phyloP scores from a whole-genome alignment of 2,888 invertebrate genomes.

The Cataglyphis rosenhaueri region DNA sequence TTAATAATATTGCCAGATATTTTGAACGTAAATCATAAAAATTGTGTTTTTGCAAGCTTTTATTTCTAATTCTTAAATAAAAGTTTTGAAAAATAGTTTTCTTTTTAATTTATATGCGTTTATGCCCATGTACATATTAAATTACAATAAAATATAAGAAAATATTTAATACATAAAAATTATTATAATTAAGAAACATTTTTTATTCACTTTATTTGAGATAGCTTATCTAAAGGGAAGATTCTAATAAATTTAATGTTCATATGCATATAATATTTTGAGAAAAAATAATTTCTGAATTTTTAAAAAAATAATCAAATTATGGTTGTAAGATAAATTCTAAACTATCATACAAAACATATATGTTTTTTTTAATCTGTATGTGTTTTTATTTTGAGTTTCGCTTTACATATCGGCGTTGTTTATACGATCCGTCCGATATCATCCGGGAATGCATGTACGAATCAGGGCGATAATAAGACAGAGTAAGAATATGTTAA shows the following conservation, averaged over 20 bases:
- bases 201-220: neutral
- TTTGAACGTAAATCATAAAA: neutral
- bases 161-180: neutral
- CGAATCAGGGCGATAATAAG: slow-evolving; percentile 26
- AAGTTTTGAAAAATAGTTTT: neutral
- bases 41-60: neutral
- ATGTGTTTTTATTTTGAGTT: neutral
- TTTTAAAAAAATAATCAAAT: slow-evolving; percentile 4
- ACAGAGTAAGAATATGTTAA: slow-evolving; percentile 20
- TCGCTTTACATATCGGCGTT: neutral
- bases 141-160: neutral
- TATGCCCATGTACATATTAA: neutral
- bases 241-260: neutral
- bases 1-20: neutral
- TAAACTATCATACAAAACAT: neutral
- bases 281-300: neutral
- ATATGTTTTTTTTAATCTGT: neutral
- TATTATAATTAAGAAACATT: slow-evolving; percentile 6
- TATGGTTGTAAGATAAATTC: neutral
- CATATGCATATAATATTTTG: neutral
- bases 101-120: neutral
- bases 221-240: slow-evolving; percentile 13
- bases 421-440: slow-evolving; percentile 17
- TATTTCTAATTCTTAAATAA: neutral
- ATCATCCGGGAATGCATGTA: slow-evolving; percentile 3